Evolutionary conservation across 2,113 vertebrate genomes (phyloP).

Genomic region (Xenopus laevis): DNA sequence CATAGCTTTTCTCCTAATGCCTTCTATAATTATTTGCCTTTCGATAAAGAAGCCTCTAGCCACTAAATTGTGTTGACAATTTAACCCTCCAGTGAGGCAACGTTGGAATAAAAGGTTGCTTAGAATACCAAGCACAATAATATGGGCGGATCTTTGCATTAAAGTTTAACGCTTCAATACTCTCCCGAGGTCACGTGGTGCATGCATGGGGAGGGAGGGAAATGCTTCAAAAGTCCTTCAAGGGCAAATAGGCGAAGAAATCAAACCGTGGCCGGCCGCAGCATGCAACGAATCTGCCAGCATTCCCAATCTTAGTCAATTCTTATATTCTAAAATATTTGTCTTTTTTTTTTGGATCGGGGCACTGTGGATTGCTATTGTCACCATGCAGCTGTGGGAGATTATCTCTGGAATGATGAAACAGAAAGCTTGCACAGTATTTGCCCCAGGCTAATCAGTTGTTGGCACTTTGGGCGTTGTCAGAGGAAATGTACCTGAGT

Average conservation of each 20-base stretch:
- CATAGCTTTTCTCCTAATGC: no score
- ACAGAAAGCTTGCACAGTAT: neutral
- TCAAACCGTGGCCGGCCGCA: neutral
- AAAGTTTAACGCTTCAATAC: conserved; percentile 17
- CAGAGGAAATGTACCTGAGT: conserved; percentile 14
- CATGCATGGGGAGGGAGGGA: conserved; percentile 9
- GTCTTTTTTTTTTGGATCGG: no score
- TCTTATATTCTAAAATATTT: no score
- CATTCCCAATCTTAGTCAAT: no score
- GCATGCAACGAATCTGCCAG: neutral
- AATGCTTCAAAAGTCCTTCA: conserved; percentile 33
- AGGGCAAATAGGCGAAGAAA: conserved; percentile 40
- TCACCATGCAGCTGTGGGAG: neutral
- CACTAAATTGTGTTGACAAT: no score
- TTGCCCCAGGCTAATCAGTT: neutral
- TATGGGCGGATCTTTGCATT: conserved; percentile 4
- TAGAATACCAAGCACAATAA: no score
- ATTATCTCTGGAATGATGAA: conserved; percentile 3
- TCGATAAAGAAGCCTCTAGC: no score
- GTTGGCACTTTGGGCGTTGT: conserved; percentile 14
- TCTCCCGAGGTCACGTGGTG: conserved; percentile 21
- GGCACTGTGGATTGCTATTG: neutral
- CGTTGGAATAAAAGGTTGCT: neutral
- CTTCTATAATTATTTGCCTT: no score
- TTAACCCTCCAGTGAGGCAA: no score